These are phyloP conservation scores for Sebastes minor DNA, from an alignment of 2,797 vertebrate genomes.

Conservation along the genomic window DNA sequence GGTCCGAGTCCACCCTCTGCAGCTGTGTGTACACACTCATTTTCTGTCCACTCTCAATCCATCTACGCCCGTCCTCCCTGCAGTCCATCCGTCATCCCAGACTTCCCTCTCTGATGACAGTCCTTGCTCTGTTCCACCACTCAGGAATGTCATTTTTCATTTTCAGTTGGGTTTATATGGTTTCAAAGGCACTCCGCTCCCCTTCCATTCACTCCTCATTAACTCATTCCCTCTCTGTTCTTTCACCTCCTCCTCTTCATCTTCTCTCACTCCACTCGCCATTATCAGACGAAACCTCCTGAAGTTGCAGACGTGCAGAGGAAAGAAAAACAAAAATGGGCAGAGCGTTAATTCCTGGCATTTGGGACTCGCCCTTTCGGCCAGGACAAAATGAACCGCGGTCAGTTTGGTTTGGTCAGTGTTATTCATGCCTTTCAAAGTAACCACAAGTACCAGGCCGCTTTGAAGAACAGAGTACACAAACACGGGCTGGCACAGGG, in stretches of 20 bases:
- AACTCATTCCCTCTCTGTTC: neutral
- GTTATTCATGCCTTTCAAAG: constrained; percentile 71
- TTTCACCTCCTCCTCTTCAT: constrained; percentile 24
- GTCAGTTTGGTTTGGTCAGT: constrained; percentile 75
- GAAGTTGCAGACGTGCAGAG: constrained; percentile 33
- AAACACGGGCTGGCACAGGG: constrained; percentile 67
- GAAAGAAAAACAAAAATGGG: constrained; percentile 48
- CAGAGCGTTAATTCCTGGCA: constrained; percentile 68
- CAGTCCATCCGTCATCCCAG: constrained; percentile 51
- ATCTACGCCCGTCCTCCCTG: constrained; percentile 48
- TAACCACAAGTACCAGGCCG: constrained; percentile 64
- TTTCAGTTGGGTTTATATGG: constrained; percentile 13
- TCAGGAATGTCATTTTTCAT: constrained; percentile 50
- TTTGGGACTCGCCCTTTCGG: constrained; percentile 70
- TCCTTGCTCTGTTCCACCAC: constrained; percentile 50
- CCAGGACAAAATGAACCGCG: constrained; percentile 54
- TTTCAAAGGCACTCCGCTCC: constrained; percentile 8
- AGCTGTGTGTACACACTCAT: constrained; percentile 72
- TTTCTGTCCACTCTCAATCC: constrained; percentile 55
- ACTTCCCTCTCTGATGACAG: constrained; percentile 43
- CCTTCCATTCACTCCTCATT: neutral
- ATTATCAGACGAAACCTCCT: constrained; percentile 40
- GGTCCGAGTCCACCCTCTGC: constrained; percentile 72
- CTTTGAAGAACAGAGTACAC: constrained; percentile 71
- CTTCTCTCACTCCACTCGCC: constrained; percentile 2